These are phyloP conservation scores for Sceloporus undulatus DNA, from an alignment of 2,113 vertebrate genomes.

Conservation along the genomic window DNA sequence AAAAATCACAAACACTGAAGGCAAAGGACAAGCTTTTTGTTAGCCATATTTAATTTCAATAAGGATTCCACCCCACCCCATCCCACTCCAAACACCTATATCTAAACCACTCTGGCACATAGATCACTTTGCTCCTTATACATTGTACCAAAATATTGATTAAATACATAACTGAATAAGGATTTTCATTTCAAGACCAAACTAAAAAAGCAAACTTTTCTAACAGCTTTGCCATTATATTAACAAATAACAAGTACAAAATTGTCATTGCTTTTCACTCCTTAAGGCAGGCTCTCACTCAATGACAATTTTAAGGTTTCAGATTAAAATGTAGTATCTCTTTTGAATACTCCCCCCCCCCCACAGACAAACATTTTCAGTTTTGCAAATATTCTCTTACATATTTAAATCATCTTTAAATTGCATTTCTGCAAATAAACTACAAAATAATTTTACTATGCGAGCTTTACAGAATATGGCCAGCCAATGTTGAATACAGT, in stretches of 20 bases:
- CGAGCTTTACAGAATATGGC: not conserved
- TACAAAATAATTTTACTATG: not conserved
- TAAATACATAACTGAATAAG: constrained; percentile 29
- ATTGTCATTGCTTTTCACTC: not conserved
- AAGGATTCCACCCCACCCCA: not conserved
- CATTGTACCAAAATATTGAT: constrained; percentile 24
- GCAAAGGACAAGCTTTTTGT: constrained; percentile 1
- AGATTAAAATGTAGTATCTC: not conserved
- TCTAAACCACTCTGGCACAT: constrained; percentile 29
- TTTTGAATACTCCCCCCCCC: not conserved
- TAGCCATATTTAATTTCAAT: constrained; percentile 35
- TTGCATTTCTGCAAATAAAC: not conserved
- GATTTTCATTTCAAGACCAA: constrained; percentile 18
- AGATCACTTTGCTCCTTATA: constrained; percentile 2
- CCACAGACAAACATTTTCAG: not conserved
- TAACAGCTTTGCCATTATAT: constrained; percentile 14
- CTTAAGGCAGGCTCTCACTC: not conserved
- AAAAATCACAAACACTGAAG: not conserved
- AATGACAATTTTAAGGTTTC: not conserved
- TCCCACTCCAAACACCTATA: constrained; percentile 27
- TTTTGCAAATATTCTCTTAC: not conserved
- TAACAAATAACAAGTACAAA: not conserved
- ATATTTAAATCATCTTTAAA: not conserved
- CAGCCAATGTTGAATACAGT: not conserved
- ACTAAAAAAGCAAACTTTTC: constrained; percentile 20